Base-by-base conservation (phyloP, 2,113 vertebrate species). In the Nansenia antarctica region DNA sequence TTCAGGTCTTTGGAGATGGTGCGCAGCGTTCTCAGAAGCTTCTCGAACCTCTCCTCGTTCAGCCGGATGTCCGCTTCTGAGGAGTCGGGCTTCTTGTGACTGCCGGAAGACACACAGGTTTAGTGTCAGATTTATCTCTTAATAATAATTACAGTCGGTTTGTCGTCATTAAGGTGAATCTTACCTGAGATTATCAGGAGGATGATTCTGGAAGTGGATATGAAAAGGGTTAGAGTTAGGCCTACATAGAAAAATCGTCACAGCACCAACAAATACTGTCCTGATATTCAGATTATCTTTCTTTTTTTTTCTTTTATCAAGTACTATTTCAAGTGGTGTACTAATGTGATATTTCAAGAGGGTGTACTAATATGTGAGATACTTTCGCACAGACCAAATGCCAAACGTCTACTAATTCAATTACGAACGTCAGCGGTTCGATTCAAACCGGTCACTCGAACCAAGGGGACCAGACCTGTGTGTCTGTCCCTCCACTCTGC, bases 1-100 rank as follows among this genome's bases (percentile, higher is more conserved):
- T 63, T 82, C 64, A 92, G 80, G 22, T 83, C 66, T 63, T 77
- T 91, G 60, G 78, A 80, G 67, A 92, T 79, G 69, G 82, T 85
- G 12, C 74, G 83, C 27, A 93, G 79, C 1, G 67, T 72, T 62
- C 86, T 88, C 20, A 89, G 71, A 27, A 92, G 88, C 66, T 55
- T 87, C 59, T 90, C 78, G 62, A 91, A 89, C 62, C 77, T 85
- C 29, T 75, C 77, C 1, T 86, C 78, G 3, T 91, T 86, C 63
- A 92, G 83, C 35, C 79, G 74, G 62, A 92, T 89, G 18, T 72
- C 45, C 29, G 62, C 69, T 72, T 91, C 87, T 0, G 79, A 42
- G 9, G 72, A 66, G 0, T 87, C 84, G 0, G 80, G 77, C 70
- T 88, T 92, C 77, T 87, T 92, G 8, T 27, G 67, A 69, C 88